These are phyloP conservation scores for Potorous gilbertii DNA, from an alignment of 2,797 vertebrate genomes.

Conservation along the genomic window DNA sequence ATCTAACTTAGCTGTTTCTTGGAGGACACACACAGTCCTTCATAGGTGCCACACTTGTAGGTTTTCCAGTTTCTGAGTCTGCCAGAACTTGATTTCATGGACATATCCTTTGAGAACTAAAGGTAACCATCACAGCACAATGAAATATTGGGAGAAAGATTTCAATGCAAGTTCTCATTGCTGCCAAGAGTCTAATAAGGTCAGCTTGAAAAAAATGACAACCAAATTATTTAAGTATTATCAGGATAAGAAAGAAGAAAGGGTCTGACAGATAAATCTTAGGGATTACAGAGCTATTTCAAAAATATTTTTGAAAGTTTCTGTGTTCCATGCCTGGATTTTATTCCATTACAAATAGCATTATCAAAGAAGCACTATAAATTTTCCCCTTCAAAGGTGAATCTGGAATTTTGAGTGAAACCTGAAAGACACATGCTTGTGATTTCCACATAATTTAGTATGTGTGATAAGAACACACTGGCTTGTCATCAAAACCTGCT, in stretches of 20 bases:
- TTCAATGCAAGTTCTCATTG: not conserved
- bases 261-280: constrained; percentile 25
- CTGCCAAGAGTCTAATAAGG: constrained; percentile 47
- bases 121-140: not conserved
- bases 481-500: constrained; percentile 76
- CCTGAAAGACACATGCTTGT: constrained; percentile 69
- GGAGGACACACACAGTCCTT: not conserved
- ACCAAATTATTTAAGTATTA: constrained; percentile 20
- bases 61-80: not conserved
- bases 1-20: not conserved
- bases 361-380: constrained; percentile 17
- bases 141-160: not conserved
- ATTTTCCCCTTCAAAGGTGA: constrained; percentile 47
- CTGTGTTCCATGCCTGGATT: constrained; percentile 20
- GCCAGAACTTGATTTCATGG: not conserved
- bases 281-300: constrained; percentile 13
- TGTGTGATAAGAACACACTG: constrained; percentile 66
- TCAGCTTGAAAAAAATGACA: constrained; percentile 22
- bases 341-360: constrained; percentile 46
- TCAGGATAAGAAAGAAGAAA: constrained; percentile 27
- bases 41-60: not conserved
- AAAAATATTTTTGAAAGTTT: constrained; percentile 24
- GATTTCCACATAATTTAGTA: constrained; percentile 74
- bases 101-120: not conserved
- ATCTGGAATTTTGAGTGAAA: constrained; percentile 58